Percentiles rank a stretch among this genome's conserved stretches.
phyloP scores from a whole-genome alignment of 2,888 invertebrate species.

The Punctoribates punctum region DNA sequence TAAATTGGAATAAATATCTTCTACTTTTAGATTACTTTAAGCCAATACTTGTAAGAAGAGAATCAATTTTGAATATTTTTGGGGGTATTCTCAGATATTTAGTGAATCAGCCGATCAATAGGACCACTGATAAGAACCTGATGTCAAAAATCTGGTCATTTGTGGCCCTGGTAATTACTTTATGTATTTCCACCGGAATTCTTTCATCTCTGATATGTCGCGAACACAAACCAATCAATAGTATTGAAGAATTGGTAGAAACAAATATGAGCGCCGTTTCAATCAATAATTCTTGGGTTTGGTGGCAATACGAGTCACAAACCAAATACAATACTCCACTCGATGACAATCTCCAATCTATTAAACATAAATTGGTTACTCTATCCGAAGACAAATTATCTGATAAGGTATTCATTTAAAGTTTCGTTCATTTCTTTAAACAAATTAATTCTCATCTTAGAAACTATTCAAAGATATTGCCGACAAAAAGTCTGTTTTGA shows the following conservation, averaged over 20 bases:
- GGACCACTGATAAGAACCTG: neutral
- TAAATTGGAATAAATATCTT: neutral
- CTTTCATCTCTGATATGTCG: neutral
- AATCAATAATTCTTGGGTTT: neutral
- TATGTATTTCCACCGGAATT: neutral
- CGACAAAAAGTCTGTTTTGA: neutral
- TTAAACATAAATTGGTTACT: neutral
- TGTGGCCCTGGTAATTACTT: neutral
- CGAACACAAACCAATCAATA: neutral
- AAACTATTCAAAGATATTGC: neutral
- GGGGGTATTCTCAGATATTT: neutral
- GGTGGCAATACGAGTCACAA: neutral
- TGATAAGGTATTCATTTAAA: too few relatives aligned
- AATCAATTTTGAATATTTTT: neutral
- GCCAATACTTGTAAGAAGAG: neutral
- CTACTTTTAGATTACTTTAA: too few relatives aligned
- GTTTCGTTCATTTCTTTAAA: too few relatives aligned
- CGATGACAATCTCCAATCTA: neutral
- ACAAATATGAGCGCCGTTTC: neutral
- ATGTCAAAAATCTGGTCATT: neutral
- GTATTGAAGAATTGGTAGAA: neutral
- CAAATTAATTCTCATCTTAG: too few relatives aligned
- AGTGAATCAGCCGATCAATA: neutral
- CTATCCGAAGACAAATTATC: too few relatives aligned
- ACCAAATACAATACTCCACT: neutral